A percentile compares a stretch with the other conserved stretches of the same genome.
These are phyloP conservation scores for Schizaphis graminum DNA, from an alignment of 2,888 invertebrate genomes.

Conservation along the genomic window DNA sequence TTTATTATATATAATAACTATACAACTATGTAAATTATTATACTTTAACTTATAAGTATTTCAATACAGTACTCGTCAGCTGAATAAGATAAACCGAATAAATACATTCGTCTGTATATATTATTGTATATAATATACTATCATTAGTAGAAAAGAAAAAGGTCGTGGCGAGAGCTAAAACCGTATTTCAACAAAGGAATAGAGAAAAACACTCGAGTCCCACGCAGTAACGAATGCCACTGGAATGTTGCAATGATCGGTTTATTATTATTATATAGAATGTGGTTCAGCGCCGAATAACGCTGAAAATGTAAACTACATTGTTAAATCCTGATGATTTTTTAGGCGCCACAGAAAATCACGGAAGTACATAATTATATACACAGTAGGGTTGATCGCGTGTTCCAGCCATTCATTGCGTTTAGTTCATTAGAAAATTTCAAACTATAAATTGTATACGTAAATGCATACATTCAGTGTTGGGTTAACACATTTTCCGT, in stretches of 20 bases:
- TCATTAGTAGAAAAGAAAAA: neutral
- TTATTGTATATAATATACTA: neutral
- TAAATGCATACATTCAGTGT: neutral
- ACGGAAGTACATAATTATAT: neutral
- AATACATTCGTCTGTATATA: neutral
- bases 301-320: constrained; percentile 12
- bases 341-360: neutral
- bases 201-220: neutral
- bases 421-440: neutral
- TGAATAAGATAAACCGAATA: neutral
- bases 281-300: neutral
- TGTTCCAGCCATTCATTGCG: neutral
- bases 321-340: constrained; percentile 19
- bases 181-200: neutral
- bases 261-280: constrained; percentile 13
- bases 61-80: neutral
- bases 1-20: neutral
- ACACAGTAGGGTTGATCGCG: neutral
- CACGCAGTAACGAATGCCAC: neutral
- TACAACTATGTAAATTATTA: neutral
- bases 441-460: neutral
- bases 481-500: too few relatives aligned
- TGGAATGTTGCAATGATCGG: neutral
- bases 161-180: neutral
- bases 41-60: neutral